Percentiles rank a stretch among this genome's conserved stretches.
phyloP scores from a whole-genome alignment of 2,797 vertebrate genomes.

The Staurois parvus region DNA sequence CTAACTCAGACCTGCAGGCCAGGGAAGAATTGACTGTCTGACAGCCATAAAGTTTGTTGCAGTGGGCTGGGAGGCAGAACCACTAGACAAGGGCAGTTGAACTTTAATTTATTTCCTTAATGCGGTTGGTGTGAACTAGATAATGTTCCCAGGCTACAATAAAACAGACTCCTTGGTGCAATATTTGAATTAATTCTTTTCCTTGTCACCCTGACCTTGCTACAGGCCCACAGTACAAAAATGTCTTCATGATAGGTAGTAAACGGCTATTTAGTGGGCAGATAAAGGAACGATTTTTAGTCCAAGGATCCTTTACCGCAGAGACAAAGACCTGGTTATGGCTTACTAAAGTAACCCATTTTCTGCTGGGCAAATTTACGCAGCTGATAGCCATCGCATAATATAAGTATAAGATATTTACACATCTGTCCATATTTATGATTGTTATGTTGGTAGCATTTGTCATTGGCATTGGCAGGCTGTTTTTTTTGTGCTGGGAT shows the following conservation, averaged over 20 bases:
- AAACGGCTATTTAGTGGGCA: constrained; percentile 35
- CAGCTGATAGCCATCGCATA: too few species aligned
- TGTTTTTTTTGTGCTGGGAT: too few species aligned
- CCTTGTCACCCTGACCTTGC: constrained; percentile 59
- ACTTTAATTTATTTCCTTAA: constrained; percentile 61
- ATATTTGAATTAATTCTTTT: constrained; percentile 57
- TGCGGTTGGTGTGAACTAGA: constrained; percentile 51
- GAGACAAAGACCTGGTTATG: not conserved
- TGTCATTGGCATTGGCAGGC: too few species aligned
- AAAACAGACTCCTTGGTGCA: constrained; percentile 58
- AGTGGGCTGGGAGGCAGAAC: constrained; percentile 51
- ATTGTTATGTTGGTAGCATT: too few species aligned
- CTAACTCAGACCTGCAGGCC: constrained; percentile 27
- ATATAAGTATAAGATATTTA: too few species aligned
- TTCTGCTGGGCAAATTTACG: too few species aligned
- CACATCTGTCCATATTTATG: too few species aligned
- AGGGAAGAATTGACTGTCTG: constrained; percentile 39
- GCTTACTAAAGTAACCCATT: not conserved
- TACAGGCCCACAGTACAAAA: constrained; percentile 35
- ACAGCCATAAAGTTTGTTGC: constrained; percentile 53
- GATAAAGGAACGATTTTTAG: constrained; percentile 21
- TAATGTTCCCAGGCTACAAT: constrained; percentile 58
- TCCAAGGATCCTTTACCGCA: not conserved
- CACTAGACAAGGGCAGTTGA: constrained; percentile 60
- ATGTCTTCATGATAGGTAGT: constrained; percentile 37